Evolutionary conservation across 2,113 vertebrate species (phyloP).

Genomic region (Actenoides lindsayi): DNA sequence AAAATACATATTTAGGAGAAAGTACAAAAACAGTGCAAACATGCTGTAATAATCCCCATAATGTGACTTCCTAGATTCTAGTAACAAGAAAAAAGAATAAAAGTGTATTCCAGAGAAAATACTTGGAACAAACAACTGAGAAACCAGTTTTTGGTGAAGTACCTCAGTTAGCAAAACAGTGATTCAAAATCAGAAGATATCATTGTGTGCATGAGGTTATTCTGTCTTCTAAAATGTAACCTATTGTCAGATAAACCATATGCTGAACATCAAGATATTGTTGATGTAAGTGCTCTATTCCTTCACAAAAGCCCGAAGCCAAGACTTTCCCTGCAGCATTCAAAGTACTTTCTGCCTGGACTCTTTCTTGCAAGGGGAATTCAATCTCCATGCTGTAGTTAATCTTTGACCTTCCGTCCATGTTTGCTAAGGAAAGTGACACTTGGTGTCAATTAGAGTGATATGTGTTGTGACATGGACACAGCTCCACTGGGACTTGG

Average conservation of each 20-base stretch:
- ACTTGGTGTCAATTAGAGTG: constrained; percentile 41
- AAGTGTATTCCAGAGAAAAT: neutral
- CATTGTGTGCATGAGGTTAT: neutral
- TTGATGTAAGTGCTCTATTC: neutral
- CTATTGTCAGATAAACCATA: neutral
- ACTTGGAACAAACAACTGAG: neutral
- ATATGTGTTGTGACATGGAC: constrained; percentile 49
- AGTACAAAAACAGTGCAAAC: neutral
- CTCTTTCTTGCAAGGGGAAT: neutral
- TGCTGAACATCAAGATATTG: neutral
- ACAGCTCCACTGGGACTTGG: neutral
- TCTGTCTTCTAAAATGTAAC: neutral
- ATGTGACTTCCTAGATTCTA: neutral
- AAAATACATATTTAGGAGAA: neutral
- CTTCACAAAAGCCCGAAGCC: neutral
- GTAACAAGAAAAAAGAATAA: neutral
- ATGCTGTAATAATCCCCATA: neutral
- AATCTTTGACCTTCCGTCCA: constrained; percentile 51
- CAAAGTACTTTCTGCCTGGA: neutral
- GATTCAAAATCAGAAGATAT: neutral
- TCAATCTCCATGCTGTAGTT: neutral
- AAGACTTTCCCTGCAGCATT: neutral
- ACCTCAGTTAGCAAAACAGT: neutral
- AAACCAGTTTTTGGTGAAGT: neutral
- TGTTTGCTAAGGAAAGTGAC: constrained; percentile 12